phyloP scores from a whole-genome alignment of 2,797 vertebrate species.

The Tinamus major region DNA sequence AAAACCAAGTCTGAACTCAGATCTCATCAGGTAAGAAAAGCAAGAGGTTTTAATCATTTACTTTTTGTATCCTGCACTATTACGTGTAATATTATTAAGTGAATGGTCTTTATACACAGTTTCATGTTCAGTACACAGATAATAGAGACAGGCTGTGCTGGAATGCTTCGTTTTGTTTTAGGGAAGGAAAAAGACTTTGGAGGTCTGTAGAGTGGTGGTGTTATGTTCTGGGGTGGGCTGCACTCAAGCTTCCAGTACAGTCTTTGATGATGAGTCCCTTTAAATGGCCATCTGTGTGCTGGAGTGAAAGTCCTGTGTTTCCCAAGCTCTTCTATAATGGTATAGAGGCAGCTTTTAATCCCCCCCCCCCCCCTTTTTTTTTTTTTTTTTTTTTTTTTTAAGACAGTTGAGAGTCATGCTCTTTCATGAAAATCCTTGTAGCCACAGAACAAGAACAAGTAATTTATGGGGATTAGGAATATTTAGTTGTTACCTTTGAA shows the following conservation, averaged over 20 bases:
- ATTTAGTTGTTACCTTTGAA: not conserved
- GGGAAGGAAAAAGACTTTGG: not conserved
- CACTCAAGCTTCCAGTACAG: fast-evolving
- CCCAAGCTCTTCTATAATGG: not conserved
- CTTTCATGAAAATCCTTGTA: not conserved
- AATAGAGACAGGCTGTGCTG: not conserved
- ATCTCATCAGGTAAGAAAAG: not conserved
- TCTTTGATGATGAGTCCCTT: not conserved
- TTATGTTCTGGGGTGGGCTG: not conserved
- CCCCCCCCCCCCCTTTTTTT: too few species aligned
- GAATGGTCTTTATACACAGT: not conserved
- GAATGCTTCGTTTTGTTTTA: not conserved
- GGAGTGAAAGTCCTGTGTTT: not conserved
- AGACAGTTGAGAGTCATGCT: not conserved
- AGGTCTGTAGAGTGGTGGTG: not conserved
- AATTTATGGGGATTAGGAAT: not conserved
- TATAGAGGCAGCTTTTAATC: not conserved
- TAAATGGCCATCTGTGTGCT: fast-evolving
- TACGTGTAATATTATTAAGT: not conserved
- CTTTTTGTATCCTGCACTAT: not conserved
- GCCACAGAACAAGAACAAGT: not conserved
- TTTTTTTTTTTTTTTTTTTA: too few species aligned
- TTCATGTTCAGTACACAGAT: not conserved
- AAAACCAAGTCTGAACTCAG: not conserved
- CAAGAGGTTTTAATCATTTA: not conserved